These are phyloP conservation scores for Pteronotus mesoamericanus DNA, from an alignment of 2,797 vertebrate species.

Conservation along the genomic window DNA sequence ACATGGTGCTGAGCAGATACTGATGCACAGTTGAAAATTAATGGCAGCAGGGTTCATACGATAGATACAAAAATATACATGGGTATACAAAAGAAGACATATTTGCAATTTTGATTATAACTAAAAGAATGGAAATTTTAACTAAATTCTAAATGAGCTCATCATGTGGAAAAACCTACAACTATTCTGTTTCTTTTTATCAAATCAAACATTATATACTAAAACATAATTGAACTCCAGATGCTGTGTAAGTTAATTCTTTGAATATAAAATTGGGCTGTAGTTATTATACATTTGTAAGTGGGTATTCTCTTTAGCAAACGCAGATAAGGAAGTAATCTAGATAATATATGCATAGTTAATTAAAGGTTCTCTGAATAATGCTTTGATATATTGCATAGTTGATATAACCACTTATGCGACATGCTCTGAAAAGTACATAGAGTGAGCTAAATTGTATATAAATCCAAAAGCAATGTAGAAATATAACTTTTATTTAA, in stretches of 20 bases:
- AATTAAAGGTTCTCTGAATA: neutral
- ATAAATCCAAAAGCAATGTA: neutral
- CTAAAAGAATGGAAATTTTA: neutral
- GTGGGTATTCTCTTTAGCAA: neutral
- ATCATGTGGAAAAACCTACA: neutral
- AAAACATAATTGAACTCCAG: neutral
- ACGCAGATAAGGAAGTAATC: neutral
- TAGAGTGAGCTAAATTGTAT: slow-evolving; percentile 18
- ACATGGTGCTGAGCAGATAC: neutral
- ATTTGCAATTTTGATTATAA: neutral
- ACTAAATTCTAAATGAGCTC: neutral
- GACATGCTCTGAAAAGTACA: neutral
- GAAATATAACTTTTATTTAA: slow-evolving; percentile 52
- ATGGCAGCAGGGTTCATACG: neutral
- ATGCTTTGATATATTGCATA: neutral
- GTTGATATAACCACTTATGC: neutral
- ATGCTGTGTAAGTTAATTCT: neutral
- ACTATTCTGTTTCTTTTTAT: neutral
- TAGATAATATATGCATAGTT: neutral
- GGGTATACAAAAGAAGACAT: neutral
- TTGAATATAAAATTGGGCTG: slow-evolving; percentile 1
- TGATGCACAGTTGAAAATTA: neutral
- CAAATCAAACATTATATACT: slow-evolving; percentile 10
- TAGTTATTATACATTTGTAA: neutral
- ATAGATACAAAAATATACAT: neutral